Evolutionary conservation across 1,140 invertebrate species (phyloP).

Genomic region (Pantala flavescens): DNA sequence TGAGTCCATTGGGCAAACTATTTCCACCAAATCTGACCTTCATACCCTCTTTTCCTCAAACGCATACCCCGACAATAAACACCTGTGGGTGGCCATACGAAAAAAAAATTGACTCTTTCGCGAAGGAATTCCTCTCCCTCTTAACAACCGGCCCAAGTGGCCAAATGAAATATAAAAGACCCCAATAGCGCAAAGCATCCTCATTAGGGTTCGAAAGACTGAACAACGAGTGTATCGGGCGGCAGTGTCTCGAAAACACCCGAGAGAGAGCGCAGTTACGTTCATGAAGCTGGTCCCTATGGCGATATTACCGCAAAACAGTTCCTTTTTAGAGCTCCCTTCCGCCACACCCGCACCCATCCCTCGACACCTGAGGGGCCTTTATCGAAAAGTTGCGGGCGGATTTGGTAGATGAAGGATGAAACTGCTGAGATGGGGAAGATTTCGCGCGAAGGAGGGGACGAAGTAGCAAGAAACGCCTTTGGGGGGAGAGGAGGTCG

Average conservation of each 20-base stretch:
- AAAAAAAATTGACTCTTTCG: too few species aligned
- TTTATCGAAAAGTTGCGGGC: conserved; percentile 8
- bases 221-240: not conserved
- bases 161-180: not conserved
- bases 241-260: not conserved
- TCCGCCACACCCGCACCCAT: not conserved
- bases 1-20: too few species aligned
- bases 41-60: too few species aligned
- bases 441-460: not conserved
- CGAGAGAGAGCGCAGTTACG: not conserved
- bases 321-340: not conserved
- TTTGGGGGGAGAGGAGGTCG: not conserved
- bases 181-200: not conserved
- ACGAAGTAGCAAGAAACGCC: not conserved
- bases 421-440: not conserved
- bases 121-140: too few species aligned
- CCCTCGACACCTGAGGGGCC: not conserved
- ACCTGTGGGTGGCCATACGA: too few species aligned
- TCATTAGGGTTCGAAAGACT: conserved; percentile 5
- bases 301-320: not conserved
- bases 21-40: too few species aligned
- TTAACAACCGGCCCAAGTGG: not conserved
- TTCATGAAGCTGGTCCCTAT: not conserved
- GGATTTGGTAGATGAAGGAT: not conserved
- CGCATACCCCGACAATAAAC: too few species aligned